Evolutionary conservation across 2,797 vertebrate species (phyloP), one percentile per base, ranked within the genome.

Genomic region (Falco biarmicus): DNA sequence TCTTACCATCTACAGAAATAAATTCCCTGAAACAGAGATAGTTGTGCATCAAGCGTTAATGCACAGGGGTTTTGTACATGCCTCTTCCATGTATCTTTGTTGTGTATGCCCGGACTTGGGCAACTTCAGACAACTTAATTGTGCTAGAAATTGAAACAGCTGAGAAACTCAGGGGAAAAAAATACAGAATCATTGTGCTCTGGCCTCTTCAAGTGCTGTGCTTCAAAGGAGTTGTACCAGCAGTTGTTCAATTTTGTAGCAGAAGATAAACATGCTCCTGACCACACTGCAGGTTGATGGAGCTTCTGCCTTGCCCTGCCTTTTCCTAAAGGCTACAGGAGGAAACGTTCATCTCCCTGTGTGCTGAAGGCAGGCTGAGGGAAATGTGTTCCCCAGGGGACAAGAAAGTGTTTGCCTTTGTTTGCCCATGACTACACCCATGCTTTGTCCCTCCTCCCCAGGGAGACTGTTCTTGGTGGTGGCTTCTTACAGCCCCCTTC

Each of bases 401-500:
- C 10, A 54, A 43, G 47, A 47, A 65, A 63, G 48, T 0, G 1
- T 64, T 86, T 1, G 0, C 9, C 9, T 59, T 9, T 0, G 0
- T 88, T 86, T 82, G 45, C 41, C 9, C 2, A 9, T 84, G 31
- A 26, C 41, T 78, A 5, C 21, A 26, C 13, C 26, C 2, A 0
- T 41, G 26, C 13, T 78, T 87, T 59, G 10, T 77, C 43, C 31
- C 26, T 57, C 12, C 5, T 88, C 8, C 10, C 9, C 11, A 13
- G 28, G 45, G 41, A 80, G 10, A 24, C 8, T 60, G 8, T 73
- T 93, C 37, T 25, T 4, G 5, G 28, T 3, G 3, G 11, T 66
- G 75, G 12, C 24, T 95, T 75, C 66, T 69, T 43, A 54, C 1
- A 10, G 50, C 60, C 25, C 8, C 1, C 2, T 90, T 83, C 51